Conservation (phyloP, 1,140 invertebrate species). For the Sipha flava region DNA sequence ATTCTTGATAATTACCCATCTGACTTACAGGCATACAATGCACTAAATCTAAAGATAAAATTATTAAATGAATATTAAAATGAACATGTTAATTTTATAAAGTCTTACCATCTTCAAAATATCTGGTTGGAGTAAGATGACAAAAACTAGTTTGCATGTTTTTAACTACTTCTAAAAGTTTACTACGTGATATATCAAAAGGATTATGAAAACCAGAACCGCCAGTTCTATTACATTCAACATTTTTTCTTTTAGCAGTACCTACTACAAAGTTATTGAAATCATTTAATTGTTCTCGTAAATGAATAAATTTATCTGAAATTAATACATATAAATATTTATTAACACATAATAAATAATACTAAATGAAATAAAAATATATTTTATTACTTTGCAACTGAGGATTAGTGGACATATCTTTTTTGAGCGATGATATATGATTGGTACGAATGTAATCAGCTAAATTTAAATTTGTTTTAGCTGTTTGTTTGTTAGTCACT, state of each 20-base stretch:
- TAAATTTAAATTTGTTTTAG: constrained; percentile 22
- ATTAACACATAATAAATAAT: too few species aligned
- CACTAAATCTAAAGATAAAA: constrained; percentile 58
- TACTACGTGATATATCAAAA: constrained; percentile 84
- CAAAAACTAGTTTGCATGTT: constrained; percentile 92
- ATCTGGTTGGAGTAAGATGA: constrained; percentile 61
- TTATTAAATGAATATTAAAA: constrained; percentile 18
- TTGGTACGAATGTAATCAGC: constrained; percentile 64
- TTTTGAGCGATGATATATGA: constrained; percentile 56
- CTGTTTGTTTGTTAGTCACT: constrained; percentile 47
- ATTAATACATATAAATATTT: not conserved
- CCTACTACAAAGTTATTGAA: constrained; percentile 77
- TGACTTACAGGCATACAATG: constrained; percentile 92
- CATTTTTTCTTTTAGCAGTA: constrained; percentile 47
- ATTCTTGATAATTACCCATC: constrained; percentile 99
- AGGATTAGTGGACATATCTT: constrained; percentile 70
- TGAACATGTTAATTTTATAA: not conserved
- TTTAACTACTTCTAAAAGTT: constrained; percentile 83
- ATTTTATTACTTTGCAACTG: constrained; percentile 50
- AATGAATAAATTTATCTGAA: constrained; percentile 65
- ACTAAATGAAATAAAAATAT: not conserved
- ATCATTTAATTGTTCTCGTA: constrained; percentile 76
- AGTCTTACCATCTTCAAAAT: constrained; percentile 65
- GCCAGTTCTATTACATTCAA: constrained; percentile 45
- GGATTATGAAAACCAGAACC: constrained; percentile 84